These are phyloP conservation scores for Toxonevra muliebris DNA, from an alignment of 2,888 invertebrate species.

Conservation along the genomic window DNA sequence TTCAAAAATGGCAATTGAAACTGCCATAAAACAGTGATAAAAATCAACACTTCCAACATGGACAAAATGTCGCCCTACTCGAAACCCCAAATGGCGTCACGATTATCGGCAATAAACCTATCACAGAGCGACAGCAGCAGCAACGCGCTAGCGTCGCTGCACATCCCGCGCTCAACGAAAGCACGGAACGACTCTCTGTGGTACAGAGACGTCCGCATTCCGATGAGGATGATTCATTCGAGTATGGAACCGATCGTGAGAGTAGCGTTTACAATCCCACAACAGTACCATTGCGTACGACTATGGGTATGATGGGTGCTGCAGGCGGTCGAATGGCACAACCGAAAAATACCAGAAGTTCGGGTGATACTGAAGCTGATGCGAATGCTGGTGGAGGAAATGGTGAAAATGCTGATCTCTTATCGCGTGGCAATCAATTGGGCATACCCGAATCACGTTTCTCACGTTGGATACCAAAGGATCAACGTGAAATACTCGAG, in stretches of 20 bases:
- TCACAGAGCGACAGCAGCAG: constrained; percentile 15
- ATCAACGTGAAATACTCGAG: constrained; percentile 62
- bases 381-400: constrained; percentile 1
- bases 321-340: constrained; percentile 54
- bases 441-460: constrained; percentile 63
- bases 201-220: constrained; percentile 46
- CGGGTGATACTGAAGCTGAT: constrained; percentile 5
- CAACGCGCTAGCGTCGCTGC: constrained; percentile 1
- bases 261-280: constrained; percentile 63
- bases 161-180: constrained; percentile 34
- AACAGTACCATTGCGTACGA: constrained; percentile 55
- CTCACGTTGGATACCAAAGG: constrained; percentile 63
- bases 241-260: constrained; percentile 61
- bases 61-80: constrained; percentile 60
- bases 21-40: constrained; percentile 30
- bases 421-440: constrained; percentile 58
- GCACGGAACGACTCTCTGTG: constrained; percentile 46
- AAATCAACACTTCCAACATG: constrained; percentile 47
- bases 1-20: constrained; percentile 4
- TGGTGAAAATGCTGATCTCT: constrained; percentile 48
- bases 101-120: constrained; percentile 48
- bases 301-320: constrained; percentile 55
- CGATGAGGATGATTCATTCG: constrained; percentile 58
- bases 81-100: constrained; percentile 62
- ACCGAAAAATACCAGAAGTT: constrained; percentile 29